A percentile compares a stretch with the other conserved stretches of the same genome.
Conservation (phyloP, 2,797 vertebrate species). For the Coreius guichenoti region DNA sequence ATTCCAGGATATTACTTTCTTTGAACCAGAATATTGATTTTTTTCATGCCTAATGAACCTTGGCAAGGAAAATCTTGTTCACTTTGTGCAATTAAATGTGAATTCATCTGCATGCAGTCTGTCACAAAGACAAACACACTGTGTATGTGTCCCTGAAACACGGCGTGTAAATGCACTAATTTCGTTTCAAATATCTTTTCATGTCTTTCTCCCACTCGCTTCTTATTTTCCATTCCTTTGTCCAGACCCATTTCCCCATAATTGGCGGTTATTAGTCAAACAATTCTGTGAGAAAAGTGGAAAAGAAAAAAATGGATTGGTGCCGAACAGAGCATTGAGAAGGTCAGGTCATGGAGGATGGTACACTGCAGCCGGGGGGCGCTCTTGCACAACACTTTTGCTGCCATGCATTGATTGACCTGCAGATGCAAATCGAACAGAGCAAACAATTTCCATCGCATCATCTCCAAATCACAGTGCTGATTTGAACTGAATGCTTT, state of each 20-base stretch:
- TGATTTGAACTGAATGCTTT: conserved; percentile 6
- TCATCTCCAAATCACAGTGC: conserved; percentile 22
- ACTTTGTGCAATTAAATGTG: neutral
- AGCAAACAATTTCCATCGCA: conserved; percentile 21
- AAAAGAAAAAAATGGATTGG: neutral
- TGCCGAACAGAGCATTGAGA: neutral
- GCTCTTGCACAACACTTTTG: neutral
- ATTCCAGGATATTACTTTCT: neutral
- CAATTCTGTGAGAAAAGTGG: neutral
- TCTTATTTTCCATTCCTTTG: neutral
- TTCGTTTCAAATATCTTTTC: neutral
- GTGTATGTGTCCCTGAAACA: conserved; percentile 9
- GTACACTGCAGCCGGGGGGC: conserved; percentile 13
- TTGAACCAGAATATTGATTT: neutral
- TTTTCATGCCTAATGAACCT: conserved; percentile 3
- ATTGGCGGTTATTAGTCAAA: conserved; percentile 2
- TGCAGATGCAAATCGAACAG: conserved; percentile 20
- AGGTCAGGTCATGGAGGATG: neutral
- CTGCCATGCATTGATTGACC: conserved; percentile 4
- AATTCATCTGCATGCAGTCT: neutral
- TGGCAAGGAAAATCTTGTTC: neutral
- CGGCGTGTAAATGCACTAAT: neutral
- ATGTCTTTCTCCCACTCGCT: neutral
- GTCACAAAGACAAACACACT: neutral
- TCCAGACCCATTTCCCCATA: neutral